Conservation (phyloP, 2,113 vertebrate species). For the Carollia perspicillata region DNA sequence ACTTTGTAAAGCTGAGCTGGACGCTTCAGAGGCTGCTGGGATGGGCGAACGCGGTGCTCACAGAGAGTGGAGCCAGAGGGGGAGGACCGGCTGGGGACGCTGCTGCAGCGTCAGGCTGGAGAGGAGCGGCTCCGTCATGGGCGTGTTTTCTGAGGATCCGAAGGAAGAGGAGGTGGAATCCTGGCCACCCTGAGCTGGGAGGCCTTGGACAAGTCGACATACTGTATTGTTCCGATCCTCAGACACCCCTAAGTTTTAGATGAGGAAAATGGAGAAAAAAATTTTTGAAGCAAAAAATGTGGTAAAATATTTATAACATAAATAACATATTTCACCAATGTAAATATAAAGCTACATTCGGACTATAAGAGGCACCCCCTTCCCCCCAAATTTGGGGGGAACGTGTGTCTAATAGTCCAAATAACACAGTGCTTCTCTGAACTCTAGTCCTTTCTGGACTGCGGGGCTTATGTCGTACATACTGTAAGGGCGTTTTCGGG, state of each 20-base stretch:
- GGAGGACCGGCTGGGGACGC: rapidly evolving
- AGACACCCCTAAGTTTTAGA: too few species aligned
- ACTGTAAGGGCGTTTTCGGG: not conserved
- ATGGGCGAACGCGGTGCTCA: not conserved
- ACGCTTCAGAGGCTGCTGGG: not conserved
- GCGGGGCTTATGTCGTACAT: not conserved
- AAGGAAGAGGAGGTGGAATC: not conserved
- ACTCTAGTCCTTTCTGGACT: not conserved
- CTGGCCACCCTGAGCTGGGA: not conserved
- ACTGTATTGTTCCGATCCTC: too few species aligned
- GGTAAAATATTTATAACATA: too few species aligned
- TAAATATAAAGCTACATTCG: too few species aligned
- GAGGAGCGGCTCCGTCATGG: rapidly evolving
- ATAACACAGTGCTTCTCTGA: not conserved
- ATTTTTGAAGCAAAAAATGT: too few species aligned
- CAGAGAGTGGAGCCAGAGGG: not conserved
- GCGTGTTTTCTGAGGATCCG: not conserved
- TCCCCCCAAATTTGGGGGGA: too few species aligned
- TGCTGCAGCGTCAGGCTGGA: not conserved
- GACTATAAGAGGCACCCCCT: too few species aligned
- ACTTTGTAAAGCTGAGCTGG: not conserved
- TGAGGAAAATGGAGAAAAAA: too few species aligned
- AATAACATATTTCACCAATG: too few species aligned
- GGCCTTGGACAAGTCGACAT: not conserved
- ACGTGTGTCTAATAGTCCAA: too few species aligned